Evolutionary conservation across 2,113 vertebrate species (phyloP), one percentile per base, ranked within the genome.

Genomic region (Physeter macrocephalus): DNA sequence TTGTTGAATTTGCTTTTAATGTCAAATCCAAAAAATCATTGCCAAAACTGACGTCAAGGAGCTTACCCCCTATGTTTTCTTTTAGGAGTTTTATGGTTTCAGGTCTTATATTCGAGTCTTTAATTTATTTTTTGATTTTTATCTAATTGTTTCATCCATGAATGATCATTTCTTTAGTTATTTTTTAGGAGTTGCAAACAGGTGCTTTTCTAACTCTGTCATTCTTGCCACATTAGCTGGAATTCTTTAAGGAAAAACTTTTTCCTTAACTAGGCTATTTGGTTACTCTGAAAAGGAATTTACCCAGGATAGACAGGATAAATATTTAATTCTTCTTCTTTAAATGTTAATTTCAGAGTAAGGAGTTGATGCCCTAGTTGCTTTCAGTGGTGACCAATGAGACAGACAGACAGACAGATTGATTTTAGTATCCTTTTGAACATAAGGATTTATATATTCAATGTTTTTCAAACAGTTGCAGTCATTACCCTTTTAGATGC

Each of bases 321-420:
- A 93, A 96, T 96, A 92, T 97, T 97, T 97, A 96, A 96, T 97
- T 95, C 29, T 90, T 86, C n/a, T 27, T 12, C 17, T 71, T 96
- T 88, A 95, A 96, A 84, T 93, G 78, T 97, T 96, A 93, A 95
- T 93, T 97, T 95, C 69, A 80, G 66, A 92, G 54, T 52, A 93
- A 95, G 71, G 23, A 84, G 57, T 61, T 91, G 77, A 52, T 96
- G 82, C 8, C 87, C 96, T 64, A 83, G 61, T 96, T 95, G 52
- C 75, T 71, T 74, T 84, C 49, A 88, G 15, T 74, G 87, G 36
- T 90, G 46, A 75, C 61, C 2, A 49, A 20, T 88, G 52, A 84
- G 17, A 81, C 4, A 39, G 78, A 52, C 18, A 78, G 75, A 39
- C 8, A n/a, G 46, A 89, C 1, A 25, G 62, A 62, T 34, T 84